These are phyloP conservation scores for Ataeniobius toweri DNA, from an alignment of 2,797 vertebrate genomes.

Conservation along the genomic window DNA sequence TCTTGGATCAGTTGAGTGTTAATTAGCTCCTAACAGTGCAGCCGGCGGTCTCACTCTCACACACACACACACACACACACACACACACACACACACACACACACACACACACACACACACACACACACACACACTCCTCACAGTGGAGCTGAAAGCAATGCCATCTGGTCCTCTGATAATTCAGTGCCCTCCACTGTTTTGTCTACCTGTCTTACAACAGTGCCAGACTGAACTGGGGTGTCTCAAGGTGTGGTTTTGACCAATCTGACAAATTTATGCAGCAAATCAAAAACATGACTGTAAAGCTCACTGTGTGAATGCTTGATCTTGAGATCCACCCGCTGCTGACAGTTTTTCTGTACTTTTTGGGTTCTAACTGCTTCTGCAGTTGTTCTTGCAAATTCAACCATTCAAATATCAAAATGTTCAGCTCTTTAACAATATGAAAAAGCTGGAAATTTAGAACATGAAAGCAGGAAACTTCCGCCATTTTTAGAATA, in stretches of 20 bases:
- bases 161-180: slow-evolving; percentile 46
- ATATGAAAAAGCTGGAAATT: background rate
- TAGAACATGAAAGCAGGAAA: background rate
- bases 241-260: slow-evolving; percentile 13
- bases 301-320: background rate
- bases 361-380: background rate
- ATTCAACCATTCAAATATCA: background rate
- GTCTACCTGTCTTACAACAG: slow-evolving; percentile 40
- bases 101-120: no score
- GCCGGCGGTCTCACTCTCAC: slow-evolving; percentile 42
- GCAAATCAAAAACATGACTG: slow-evolving; percentile 15
- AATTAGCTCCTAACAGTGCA: slow-evolving; percentile 56
- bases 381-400: background rate
- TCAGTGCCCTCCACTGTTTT: slow-evolving; percentile 8
- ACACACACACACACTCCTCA: slow-evolving; percentile 5
- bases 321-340: background rate
- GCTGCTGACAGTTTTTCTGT: background rate
- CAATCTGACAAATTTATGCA: slow-evolving; percentile 16
- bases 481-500: background rate
- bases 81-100: background rate
- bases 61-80: slow-evolving; percentile 35
- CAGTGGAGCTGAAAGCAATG: slow-evolving; percentile 35
- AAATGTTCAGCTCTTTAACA: background rate
- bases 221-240: slow-evolving; percentile 4
- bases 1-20: slow-evolving; percentile 64